Conservation (phyloP, 2,113 vertebrate genomes). For the Albula goreensis region DNA sequence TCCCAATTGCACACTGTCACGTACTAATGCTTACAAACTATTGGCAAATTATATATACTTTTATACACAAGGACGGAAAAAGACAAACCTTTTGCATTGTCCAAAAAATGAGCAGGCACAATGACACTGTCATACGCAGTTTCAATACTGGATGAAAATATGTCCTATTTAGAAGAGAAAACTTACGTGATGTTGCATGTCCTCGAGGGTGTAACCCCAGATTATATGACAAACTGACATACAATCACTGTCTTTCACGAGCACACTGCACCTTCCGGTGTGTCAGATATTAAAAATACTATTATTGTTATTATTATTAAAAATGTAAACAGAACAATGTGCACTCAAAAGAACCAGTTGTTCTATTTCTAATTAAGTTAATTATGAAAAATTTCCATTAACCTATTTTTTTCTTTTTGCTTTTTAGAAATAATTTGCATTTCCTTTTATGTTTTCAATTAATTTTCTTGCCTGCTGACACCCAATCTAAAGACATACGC, state of each 20-base stretch:
- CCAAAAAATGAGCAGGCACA: background rate
- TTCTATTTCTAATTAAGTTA: slow-evolving; percentile 54
- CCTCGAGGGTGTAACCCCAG: slow-evolving; percentile 12
- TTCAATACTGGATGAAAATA: slow-evolving; percentile 28
- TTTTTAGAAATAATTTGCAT: slow-evolving; percentile 58
- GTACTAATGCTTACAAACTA: too few species aligned
- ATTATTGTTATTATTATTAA: background rate
- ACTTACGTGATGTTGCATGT: slow-evolving; percentile 14
- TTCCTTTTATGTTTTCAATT: slow-evolving; percentile 65
- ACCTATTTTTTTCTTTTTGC: slow-evolving; percentile 43
- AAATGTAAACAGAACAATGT: slow-evolving; percentile 7
- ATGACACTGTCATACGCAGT: background rate
- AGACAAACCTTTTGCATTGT: too few species aligned
- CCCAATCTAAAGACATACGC: slow-evolving; percentile 38
- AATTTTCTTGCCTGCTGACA: slow-evolving; percentile 36
- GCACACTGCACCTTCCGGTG: background rate
- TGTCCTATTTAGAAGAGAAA: slow-evolving; percentile 28
- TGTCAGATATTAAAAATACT: background rate
- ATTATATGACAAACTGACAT: background rate
- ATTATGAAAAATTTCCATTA: slow-evolving; percentile 51
- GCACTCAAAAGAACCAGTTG: slow-evolving; percentile 37
- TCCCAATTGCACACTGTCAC: too few species aligned
- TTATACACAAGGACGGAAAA: too few species aligned
- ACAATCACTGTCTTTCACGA: background rate
- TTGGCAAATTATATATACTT: too few species aligned